Evolutionary conservation across 1,140 invertebrate species (phyloP).

Genomic region (Pomacea maculata): DNA sequence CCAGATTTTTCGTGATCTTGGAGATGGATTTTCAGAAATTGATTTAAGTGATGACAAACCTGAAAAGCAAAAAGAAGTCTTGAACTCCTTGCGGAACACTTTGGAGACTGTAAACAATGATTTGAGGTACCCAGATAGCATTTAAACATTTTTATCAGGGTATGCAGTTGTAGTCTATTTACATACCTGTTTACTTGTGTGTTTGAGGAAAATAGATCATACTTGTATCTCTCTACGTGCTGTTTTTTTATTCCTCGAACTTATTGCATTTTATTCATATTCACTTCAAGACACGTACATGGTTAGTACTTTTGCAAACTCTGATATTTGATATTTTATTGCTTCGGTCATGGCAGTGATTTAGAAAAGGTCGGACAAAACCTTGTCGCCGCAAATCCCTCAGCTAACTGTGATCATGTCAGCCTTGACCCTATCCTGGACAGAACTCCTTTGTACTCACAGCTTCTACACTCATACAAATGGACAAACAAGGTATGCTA

Average conservation of each 20-base stretch:
- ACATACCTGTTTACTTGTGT: not conserved
- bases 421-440: constrained; percentile 55
- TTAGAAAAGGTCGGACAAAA: constrained; percentile 47
- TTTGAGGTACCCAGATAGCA: not conserved
- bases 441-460: constrained; percentile 49
- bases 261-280: not conserved
- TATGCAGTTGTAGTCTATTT: not conserved
- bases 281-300: too few species aligned
- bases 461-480: constrained; percentile 57
- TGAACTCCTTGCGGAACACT: constrained; percentile 8
- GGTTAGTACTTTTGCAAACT: too few species aligned
- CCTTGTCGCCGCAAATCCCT: constrained; percentile 34
- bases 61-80: constrained; percentile 8
- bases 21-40: constrained; percentile 16
- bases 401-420: constrained; percentile 50
- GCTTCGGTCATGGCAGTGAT: constrained; percentile 39
- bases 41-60: not conserved
- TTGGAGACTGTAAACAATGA: constrained; percentile 16
- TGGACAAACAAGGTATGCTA: constrained; percentile 55
- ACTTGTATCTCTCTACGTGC: not conserved
- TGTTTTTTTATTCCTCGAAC: not conserved
- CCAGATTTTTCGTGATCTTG: constrained; percentile 19
- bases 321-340: not conserved
- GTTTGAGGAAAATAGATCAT: not conserved
- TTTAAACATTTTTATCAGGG: too few species aligned